Evolutionary conservation across 2,888 invertebrate species (phyloP).

Genomic region (Ochropleura leucogaster): DNA sequence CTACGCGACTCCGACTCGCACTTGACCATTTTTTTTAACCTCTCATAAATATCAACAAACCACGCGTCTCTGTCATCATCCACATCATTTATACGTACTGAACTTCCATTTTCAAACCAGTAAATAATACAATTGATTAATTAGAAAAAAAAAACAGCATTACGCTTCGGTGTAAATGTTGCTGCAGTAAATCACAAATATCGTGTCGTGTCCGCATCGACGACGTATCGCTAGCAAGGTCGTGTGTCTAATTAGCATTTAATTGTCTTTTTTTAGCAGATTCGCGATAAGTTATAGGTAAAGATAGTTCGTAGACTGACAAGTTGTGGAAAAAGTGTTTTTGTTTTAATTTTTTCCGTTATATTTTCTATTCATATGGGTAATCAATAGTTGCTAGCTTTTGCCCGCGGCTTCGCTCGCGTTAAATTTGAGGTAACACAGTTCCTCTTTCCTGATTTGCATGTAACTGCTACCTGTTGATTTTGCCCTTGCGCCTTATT

Average conservation of each 20-base stretch:
- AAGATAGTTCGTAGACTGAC: background rate
- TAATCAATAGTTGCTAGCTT: background rate
- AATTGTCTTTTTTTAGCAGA: constrained; percentile 67
- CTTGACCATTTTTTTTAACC: background rate
- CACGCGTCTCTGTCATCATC: background rate
- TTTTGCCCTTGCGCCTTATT: too few relatives aligned
- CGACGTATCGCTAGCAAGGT: constrained; percentile 66
- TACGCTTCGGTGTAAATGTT: constrained; percentile 2
- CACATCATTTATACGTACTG: background rate
- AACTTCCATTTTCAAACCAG: background rate
- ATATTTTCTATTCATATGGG: background rate
- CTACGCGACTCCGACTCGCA: too few relatives aligned
- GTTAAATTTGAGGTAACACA: too few relatives aligned
- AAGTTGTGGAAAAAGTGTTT: background rate
- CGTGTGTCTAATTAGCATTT: constrained; percentile 66
- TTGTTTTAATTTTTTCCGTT: background rate
- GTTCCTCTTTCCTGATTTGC: too few relatives aligned
- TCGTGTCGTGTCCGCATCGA: constrained; percentile 34
- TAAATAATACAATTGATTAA: background rate
- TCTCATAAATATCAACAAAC: background rate
- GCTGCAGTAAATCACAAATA: constrained; percentile 21
- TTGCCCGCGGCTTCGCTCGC: too few relatives aligned
- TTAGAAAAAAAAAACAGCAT: too few relatives aligned
- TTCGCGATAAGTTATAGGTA: constrained; percentile 53
- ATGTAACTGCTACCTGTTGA: too few relatives aligned